Evolutionary conservation across 2,113 vertebrate species (phyloP).

Genomic region (Platichthys flesus): DNA sequence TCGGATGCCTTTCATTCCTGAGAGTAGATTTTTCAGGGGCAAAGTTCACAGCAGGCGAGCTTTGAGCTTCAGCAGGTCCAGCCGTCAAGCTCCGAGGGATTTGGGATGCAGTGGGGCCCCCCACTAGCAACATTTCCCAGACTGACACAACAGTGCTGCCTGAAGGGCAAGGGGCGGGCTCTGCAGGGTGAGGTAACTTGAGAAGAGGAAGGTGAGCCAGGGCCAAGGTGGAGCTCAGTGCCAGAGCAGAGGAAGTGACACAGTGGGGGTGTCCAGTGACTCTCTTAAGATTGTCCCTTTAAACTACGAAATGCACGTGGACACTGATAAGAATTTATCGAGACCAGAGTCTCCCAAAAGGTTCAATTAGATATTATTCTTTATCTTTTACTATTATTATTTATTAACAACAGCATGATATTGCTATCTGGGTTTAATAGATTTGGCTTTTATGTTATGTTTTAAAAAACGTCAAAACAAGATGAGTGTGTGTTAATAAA

Average conservation of each 20-base stretch:
- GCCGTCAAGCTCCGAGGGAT: conserved; percentile 35
- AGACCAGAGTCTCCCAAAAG: no score
- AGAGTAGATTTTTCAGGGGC: conserved; percentile 79
- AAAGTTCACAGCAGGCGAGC: conserved; percentile 83
- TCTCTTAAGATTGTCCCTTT: conserved; percentile 21
- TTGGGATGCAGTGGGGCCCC: conserved; percentile 19
- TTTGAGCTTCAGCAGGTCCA: conserved; percentile 55
- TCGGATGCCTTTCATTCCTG: conserved; percentile 89
- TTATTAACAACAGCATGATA: not conserved
- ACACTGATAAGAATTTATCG: not conserved
- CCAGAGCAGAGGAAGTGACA: conserved; percentile 76
- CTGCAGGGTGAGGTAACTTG: conserved; percentile 63
- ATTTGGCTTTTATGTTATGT: not conserved
- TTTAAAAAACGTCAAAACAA: no score
- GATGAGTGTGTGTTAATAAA: not conserved
- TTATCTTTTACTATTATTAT: no score
- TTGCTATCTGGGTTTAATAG: not conserved
- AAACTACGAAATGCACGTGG: conserved; percentile 27
- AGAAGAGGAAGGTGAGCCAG: conserved; percentile 73
- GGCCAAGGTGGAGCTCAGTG: conserved; percentile 61
- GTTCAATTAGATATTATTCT: not conserved
- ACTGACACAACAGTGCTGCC: conserved; percentile 45
- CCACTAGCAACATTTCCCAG: conserved; percentile 36
- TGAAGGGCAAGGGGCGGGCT: conserved; percentile 43
- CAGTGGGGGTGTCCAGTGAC: conserved; percentile 65